Base-by-base conservation (phyloP, 2,113 vertebrate genomes). In the Prinia subflava region DNA sequence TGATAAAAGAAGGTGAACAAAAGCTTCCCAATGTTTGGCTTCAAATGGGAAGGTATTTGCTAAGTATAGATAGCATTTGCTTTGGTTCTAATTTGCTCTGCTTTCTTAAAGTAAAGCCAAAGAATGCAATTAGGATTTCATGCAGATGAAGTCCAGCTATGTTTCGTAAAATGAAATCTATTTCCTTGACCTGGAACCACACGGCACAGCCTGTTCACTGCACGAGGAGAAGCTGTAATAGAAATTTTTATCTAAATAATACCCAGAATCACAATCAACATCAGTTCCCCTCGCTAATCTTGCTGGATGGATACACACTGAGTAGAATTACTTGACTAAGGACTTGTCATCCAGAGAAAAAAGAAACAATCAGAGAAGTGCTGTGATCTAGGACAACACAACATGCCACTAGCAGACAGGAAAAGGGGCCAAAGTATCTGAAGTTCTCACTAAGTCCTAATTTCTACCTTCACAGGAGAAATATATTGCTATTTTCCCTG, bases 31-130 rank as follows among this genome's bases (percentile, higher is more conserved):
- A 16, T 35, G 17, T 78, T 70, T 88, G 70, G 30, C n/a, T 94
- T 83, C 44, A 90, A 95, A 88, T 41, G 21, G 53, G 49, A 91
- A 96, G 53, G 55, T 86, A 49, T 83, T 92, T 89, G 24, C 33
- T 57, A 86, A 67, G 39, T 50, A 57, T 47, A 83, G 23, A 41
- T 27, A 74, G 74, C 17, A 44, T 68, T 92, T 91, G 35, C 47
- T 91, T 62, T 88, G 60, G 47, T 81, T 91, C 63, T 64, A 85
- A 87, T 94, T 95, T 87, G 57, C 89, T 96, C 89, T 2, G 2
- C 74, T 83, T 91, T 49, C 57, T 88, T 92, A 68, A 83, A 77
- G 27, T 81, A 79, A 95, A 95, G 82, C 49, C 87, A 93, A 95
- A 89, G 53, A 76, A 90, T 69, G 75, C 49, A 71, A 83, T 92